Percentiles rank a stretch among this genome's conserved stretches.
Evolutionary conservation across 2,797 vertebrate genomes (phyloP).

Genomic region (Sebastiscus albofasciatus): DNA sequence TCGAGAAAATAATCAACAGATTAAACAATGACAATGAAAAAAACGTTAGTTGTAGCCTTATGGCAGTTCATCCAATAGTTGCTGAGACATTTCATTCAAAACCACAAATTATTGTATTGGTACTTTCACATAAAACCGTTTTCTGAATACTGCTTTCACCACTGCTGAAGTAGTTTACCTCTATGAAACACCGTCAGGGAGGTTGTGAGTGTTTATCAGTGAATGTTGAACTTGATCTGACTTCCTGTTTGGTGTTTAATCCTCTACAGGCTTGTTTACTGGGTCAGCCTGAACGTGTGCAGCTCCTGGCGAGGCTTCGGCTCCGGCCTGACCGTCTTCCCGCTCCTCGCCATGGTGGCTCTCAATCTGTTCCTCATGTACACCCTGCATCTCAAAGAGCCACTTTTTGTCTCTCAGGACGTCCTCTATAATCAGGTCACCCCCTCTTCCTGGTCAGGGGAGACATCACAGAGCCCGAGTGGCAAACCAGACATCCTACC

Average conservation of each 20-base stretch:
- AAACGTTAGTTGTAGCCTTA: accelerated
- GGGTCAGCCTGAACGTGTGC: constrained; percentile 77
- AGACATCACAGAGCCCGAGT: constrained; percentile 67
- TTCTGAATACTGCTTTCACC: neutral
- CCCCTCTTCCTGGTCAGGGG: constrained; percentile 68
- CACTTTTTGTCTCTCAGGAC: constrained; percentile 69
- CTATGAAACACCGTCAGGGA: neutral
- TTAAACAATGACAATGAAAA: too few species aligned
- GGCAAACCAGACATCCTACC: constrained; percentile 69
- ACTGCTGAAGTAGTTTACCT: neutral
- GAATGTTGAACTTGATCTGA: constrained; percentile 33
- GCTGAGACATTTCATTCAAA: neutral
- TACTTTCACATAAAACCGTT: neutral
- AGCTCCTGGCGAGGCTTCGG: constrained; percentile 82
- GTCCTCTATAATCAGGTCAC: constrained; percentile 73
- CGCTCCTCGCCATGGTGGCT: constrained; percentile 77
- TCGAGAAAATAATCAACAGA: too few species aligned
- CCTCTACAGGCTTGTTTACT: constrained; percentile 78
- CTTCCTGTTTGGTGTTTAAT: constrained; percentile 35
- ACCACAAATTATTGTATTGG: neutral
- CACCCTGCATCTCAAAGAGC: constrained; percentile 67
- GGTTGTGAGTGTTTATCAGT: constrained; percentile 4
- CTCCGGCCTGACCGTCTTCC: constrained; percentile 82
- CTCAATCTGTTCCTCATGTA: constrained; percentile 84
- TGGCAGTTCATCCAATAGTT: neutral